Percentiles rank a stretch among this genome's conserved stretches.
Conservation (phyloP, 1,140 invertebrate species). For the Drosophila hydei region DNA sequence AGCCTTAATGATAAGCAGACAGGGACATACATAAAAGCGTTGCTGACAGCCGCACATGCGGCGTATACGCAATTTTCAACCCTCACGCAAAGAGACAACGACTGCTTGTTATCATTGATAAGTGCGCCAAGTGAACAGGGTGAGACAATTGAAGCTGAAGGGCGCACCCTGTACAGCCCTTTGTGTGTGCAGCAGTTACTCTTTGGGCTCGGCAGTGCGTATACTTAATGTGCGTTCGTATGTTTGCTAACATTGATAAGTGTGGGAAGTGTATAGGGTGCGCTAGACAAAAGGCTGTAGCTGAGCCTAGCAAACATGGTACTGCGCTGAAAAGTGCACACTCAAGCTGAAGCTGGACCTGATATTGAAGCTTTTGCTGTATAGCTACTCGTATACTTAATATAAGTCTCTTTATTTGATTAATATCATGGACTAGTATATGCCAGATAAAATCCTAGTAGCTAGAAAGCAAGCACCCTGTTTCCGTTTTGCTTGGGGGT, state of each 20-base stretch:
- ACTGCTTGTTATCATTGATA: slow-evolving; percentile 60
- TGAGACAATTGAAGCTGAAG: background rate
- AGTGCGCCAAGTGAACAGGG: slow-evolving; percentile 24
- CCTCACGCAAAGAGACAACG: slow-evolving; percentile 26
- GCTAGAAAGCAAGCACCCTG: slow-evolving; percentile 41
- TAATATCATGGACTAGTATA: slow-evolving; percentile 67
- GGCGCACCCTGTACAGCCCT: background rate
- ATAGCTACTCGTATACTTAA: no score
- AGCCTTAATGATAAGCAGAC: slow-evolving; percentile 49
- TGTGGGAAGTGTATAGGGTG: no score
- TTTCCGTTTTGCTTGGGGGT: slow-evolving; percentile 40
- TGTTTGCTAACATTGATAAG: no score
- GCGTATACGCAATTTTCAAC: slow-evolving; percentile 75
- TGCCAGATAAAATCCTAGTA: background rate
- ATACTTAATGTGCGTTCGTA: background rate
- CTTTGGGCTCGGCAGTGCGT: no score
- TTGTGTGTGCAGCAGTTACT: no score
- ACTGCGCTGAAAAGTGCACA: no score
- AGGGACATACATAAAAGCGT: slow-evolving; percentile 15
- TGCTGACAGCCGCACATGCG: slow-evolving; percentile 17
- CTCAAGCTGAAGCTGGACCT: no score
- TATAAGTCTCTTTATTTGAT: no score
- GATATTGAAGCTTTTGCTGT: no score
- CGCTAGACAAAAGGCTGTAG: no score
- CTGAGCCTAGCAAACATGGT: no score